phyloP scores from a whole-genome alignment of 2,797 vertebrate genomes.

The Rhinogobio ventralis region DNA sequence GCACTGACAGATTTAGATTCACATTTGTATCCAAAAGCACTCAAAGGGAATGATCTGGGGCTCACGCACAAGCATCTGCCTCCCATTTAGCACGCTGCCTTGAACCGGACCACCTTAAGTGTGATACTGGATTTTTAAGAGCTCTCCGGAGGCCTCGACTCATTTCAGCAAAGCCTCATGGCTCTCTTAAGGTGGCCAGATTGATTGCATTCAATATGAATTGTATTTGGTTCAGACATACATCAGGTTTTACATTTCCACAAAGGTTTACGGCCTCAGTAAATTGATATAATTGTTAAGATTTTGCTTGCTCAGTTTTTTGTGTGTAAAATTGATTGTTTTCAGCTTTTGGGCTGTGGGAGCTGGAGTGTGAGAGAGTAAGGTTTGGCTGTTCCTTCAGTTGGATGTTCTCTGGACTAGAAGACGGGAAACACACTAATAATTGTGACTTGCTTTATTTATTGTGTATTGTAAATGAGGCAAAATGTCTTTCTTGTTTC shows the following conservation, averaged over 20 bases:
- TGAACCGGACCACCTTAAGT: slow-evolving; percentile 63
- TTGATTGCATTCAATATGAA: slow-evolving; percentile 69
- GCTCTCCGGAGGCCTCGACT: slow-evolving; percentile 51
- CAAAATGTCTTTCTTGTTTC: not conserved
- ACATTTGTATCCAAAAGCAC: slow-evolving; percentile 45
- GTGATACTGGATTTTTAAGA: slow-evolving; percentile 60
- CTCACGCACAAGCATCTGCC: slow-evolving; percentile 65
- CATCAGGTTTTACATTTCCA: slow-evolving; percentile 69
- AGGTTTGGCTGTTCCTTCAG: slow-evolving; percentile 28
- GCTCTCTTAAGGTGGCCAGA: slow-evolving; percentile 65
- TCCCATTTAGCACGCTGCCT: slow-evolving; percentile 66
- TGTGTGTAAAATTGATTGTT: slow-evolving; percentile 49
- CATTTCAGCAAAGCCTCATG: slow-evolving; percentile 64
- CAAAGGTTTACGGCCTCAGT: slow-evolving; percentile 63
- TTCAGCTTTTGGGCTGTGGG: slow-evolving; percentile 31
- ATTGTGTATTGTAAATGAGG: slow-evolving; percentile 1
- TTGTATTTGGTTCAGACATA: slow-evolving; percentile 65
- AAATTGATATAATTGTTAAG: slow-evolving; percentile 69
- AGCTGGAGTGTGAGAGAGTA: slow-evolving; percentile 45
- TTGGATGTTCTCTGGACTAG: not conserved
- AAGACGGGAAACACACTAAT: slow-evolving; percentile 21
- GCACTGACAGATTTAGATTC: slow-evolving; percentile 54
- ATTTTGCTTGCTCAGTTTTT: slow-evolving; percentile 46
- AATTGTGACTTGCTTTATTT: slow-evolving; percentile 26
- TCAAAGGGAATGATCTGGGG: slow-evolving; percentile 19